A percentile compares a stretch with the other conserved stretches of the same genome.
These are phyloP conservation scores for Trinectes maculatus DNA, from an alignment of 2,113 vertebrate genomes.

Conservation along the genomic window DNA sequence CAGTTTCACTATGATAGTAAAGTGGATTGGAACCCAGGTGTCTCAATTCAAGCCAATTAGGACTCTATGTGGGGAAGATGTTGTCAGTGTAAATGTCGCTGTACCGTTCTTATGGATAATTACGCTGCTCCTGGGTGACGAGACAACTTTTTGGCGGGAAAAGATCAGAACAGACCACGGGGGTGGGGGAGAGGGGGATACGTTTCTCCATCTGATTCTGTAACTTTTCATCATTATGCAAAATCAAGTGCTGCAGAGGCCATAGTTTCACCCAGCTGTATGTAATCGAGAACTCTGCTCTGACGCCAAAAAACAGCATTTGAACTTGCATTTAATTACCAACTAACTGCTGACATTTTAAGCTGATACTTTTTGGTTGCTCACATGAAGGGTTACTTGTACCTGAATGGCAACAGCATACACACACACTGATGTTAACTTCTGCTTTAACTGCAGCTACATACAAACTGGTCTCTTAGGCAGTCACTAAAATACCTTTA, in stretches of 20 bases:
- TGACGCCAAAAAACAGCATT: slow-evolving; percentile 29
- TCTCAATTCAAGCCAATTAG: slow-evolving; percentile 73
- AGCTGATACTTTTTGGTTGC: neutral
- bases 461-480: slow-evolving; percentile 15
- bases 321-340: slow-evolving; percentile 42
- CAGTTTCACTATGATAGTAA: slow-evolving; percentile 37
- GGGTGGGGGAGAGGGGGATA: slow-evolving; percentile 12
- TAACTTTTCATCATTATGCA: slow-evolving; percentile 14
- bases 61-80: slow-evolving; percentile 26
- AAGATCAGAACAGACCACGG: slow-evolving; percentile 11
- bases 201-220: slow-evolving; percentile 15
- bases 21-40: slow-evolving; percentile 32
- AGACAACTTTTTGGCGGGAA: slow-evolving; percentile 30
- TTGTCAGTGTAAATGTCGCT: slow-evolving; percentile 71
- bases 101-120: slow-evolving; percentile 61
- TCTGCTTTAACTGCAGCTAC: neutral
- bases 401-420: neutral
- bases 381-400: neutral
- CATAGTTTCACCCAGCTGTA: neutral
- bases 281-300: slow-evolving; percentile 24
- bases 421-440: neutral
- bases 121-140: slow-evolving; percentile 51
- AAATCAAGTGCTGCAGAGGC: slow-evolving; percentile 21
- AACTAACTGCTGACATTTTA: slow-evolving; percentile 44
- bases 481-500: neutral